A percentile compares a stretch with the other conserved stretches of the same genome.
Conservation (phyloP, 2,113 vertebrate species). For the Hucho hucho region DNA sequence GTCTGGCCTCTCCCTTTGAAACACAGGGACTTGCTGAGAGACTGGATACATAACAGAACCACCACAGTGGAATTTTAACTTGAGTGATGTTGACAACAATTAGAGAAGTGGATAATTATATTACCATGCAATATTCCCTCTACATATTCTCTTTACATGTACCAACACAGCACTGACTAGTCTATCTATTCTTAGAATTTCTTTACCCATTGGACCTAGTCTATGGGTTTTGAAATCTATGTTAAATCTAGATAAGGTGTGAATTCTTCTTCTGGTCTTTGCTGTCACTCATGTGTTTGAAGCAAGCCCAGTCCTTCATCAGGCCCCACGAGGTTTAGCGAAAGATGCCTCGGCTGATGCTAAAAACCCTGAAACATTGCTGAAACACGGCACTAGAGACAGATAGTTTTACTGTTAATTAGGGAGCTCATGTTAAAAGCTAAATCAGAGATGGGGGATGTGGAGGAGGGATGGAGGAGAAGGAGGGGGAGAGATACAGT, state of each 20-base stretch:
- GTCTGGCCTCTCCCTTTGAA: neutral
- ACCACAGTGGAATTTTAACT: neutral
- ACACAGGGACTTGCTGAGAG: neutral
- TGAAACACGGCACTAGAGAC: slow-evolving; percentile 69
- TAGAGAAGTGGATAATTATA: neutral
- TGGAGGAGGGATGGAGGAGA: slow-evolving; percentile 35
- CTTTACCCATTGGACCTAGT: neutral
- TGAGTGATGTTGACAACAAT: neutral
- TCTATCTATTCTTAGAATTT: neutral
- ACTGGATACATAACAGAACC: neutral
- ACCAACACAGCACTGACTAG: neutral
- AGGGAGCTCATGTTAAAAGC: slow-evolving; percentile 70
- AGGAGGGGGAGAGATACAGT: slow-evolving; percentile 15
- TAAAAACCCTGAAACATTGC: slow-evolving; percentile 66
- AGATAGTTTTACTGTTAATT: slow-evolving; percentile 67
- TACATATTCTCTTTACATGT: neutral
- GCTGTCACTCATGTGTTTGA: slow-evolving; percentile 6
- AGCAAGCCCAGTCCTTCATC: neutral
- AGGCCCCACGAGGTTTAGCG: neutral
- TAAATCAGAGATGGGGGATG: slow-evolving; percentile 63
- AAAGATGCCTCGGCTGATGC: slow-evolving; percentile 34
- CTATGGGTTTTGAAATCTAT: neutral
- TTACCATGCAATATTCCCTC: neutral
- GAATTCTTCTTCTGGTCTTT: neutral
- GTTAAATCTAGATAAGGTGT: neutral